Evolutionary conservation across 2,888 invertebrate genomes (phyloP).

Genomic region (Aspidiotus rigidus): DNA sequence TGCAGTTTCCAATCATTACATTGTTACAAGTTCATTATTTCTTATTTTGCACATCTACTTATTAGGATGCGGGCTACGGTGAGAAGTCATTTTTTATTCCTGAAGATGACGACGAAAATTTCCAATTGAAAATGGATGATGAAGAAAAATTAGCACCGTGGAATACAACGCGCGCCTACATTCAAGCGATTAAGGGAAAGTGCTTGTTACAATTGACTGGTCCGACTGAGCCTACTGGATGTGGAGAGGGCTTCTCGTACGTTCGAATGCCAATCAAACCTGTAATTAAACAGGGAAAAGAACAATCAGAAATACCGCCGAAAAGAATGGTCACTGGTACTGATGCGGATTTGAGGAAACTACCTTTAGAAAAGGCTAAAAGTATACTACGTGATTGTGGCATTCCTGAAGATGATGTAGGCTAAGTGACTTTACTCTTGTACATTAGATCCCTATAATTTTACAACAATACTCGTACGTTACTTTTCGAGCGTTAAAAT

Average conservation of each 20-base stretch:
- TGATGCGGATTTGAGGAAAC: slow-evolving; percentile 89
- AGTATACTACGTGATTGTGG: slow-evolving; percentile 53
- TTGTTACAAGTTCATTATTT: no score
- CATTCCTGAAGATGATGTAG: no score
- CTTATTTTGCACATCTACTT: neutral
- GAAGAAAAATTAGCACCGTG: slow-evolving; percentile 98
- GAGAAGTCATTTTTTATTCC: slow-evolving; percentile 69
- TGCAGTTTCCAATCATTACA: no score
- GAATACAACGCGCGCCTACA: slow-evolving; percentile 97
- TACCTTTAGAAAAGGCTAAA: slow-evolving; percentile 95
- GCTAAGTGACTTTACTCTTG: no score
- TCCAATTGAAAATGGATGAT: slow-evolving; percentile 94
- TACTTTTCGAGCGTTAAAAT: no score
- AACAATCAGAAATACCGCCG: slow-evolving; percentile 80
- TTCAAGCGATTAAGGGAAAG: slow-evolving; percentile 96
- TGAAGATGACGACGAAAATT: slow-evolving; percentile 60
- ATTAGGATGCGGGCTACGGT: slow-evolving; percentile 75
- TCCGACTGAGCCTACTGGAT: slow-evolving; percentile 88
- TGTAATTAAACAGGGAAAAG: slow-evolving; percentile 59
- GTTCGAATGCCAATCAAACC: slow-evolving; percentile 72
- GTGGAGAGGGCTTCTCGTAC: slow-evolving; percentile 96
- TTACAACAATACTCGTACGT: no score
- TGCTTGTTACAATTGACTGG: slow-evolving; percentile 92
- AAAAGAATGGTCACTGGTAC: slow-evolving; percentile 95
- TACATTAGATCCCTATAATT: no score